A percentile compares a stretch with the other conserved stretches of the same genome.
Conservation (phyloP, 2,797 vertebrate genomes). For the Trichosurus vulpecula region DNA sequence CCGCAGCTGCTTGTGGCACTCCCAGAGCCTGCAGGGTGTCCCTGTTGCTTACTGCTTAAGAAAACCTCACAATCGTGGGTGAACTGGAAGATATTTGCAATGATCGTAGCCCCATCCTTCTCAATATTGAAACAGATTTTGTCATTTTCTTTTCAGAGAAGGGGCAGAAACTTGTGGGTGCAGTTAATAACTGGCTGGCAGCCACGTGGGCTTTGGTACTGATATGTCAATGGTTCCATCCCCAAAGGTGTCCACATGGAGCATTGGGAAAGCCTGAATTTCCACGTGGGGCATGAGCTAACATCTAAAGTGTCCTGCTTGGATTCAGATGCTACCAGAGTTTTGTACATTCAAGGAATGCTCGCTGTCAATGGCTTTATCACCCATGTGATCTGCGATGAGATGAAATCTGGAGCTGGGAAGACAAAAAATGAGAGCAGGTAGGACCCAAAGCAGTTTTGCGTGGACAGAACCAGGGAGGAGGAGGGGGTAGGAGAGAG, state of each 20-base stretch:
- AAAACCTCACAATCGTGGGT: too few species aligned
- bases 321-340: slow-evolving; percentile 91
- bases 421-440: slow-evolving; percentile 79
- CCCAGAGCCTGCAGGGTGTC: too few species aligned
- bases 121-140: too few species aligned
- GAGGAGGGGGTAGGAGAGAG: slow-evolving; percentile 85
- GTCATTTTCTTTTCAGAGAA: too few species aligned
- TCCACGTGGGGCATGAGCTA: slow-evolving; percentile 87
- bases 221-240: slow-evolving; percentile 78
- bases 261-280: slow-evolving; percentile 89
- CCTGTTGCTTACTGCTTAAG: too few species aligned
- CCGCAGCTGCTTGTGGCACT: too few species aligned
- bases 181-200: slow-evolving; percentile 92
- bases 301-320: slow-evolving; percentile 92
- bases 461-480: slow-evolving; percentile 51
- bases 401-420: slow-evolving; percentile 31
- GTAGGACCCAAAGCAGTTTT: slow-evolving; percentile 73
- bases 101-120: too few species aligned
- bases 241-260: slow-evolving; percentile 88
- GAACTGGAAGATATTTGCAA: too few species aligned
- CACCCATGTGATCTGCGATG: slow-evolving; percentile 70
- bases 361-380: slow-evolving; percentile 86
- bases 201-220: slow-evolving; percentile 95
- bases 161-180: slow-evolving; percentile 84
- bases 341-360: slow-evolving; percentile 93